These are phyloP conservation scores for Popillia japonica DNA, from an alignment of 1,140 invertebrate genomes.

Conservation along the genomic window DNA sequence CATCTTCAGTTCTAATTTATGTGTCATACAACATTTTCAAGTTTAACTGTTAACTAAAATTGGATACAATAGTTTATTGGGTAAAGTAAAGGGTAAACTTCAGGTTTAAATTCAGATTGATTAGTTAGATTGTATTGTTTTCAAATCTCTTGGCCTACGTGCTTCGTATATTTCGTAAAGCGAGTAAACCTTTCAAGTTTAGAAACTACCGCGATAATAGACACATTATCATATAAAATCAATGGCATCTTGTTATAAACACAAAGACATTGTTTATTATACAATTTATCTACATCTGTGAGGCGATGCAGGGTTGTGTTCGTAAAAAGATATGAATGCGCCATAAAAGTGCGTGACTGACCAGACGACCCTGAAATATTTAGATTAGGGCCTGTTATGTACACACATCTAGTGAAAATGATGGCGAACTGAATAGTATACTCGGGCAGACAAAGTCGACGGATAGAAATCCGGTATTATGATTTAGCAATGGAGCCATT, in stretches of 20 bases:
- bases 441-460: not conserved
- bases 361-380: conserved; percentile 52
- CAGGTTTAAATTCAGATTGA: too few relatives aligned
- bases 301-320: conserved; percentile 25
- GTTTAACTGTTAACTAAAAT: too few relatives aligned
- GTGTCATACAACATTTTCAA: too few relatives aligned
- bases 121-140: too few relatives aligned
- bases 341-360: conserved; percentile 44
- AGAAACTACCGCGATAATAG: not conserved
- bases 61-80: too few relatives aligned
- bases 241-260: not conserved
- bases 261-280: not conserved
- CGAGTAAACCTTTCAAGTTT: too few relatives aligned
- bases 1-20: too few relatives aligned
- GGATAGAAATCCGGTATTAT: conserved; percentile 23
- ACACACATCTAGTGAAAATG: conserved; percentile 50
- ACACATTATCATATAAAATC: not conserved
- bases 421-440: conserved; percentile 47
- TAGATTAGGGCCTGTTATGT: conserved; percentile 52
- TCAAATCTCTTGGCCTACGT: too few relatives aligned
- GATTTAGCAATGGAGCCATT: conserved; percentile 24
- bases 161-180: too few relatives aligned
- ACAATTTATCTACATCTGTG: not conserved
- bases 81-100: too few relatives aligned
- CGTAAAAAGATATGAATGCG: conserved; percentile 36